A percentile compares a stretch with the other conserved stretches of the same genome.
Evolutionary conservation across 1,140 invertebrate genomes (phyloP).

Genomic region (Drosophila littoralis): DNA sequence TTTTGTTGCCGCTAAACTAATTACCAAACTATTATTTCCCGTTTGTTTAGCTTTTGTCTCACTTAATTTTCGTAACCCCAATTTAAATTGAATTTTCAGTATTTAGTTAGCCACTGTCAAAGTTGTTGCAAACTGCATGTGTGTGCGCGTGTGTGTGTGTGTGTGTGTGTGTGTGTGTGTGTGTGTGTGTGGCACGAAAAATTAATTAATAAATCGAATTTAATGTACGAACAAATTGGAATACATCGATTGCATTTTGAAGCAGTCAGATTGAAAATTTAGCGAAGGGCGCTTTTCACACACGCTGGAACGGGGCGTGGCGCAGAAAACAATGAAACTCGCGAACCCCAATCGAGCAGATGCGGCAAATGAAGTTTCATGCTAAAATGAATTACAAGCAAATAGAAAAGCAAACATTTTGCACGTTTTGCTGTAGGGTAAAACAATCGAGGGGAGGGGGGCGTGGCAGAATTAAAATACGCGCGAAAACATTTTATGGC

Average conservation of each 20-base stretch:
- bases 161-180: constrained; percentile 37
- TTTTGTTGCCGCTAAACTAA: background rate
- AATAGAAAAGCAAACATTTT: constrained; percentile 66
- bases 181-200: constrained; percentile 43
- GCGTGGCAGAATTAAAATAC: constrained; percentile 68
- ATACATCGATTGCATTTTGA: constrained; percentile 66
- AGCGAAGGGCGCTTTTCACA: constrained; percentile 34
- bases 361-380: constrained; percentile 60
- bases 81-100: constrained; percentile 18
- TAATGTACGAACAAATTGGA: constrained; percentile 65
- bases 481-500: constrained; percentile 75
- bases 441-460: constrained; percentile 10
- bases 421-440: constrained; percentile 51
- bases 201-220: constrained; percentile 79
- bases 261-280: constrained; percentile 42
- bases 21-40: background rate
- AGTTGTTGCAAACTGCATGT: constrained; percentile 34
- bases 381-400: constrained; percentile 75
- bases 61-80: background rate
- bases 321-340: constrained; percentile 24
- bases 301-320: background rate
- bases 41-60: background rate
- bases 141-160: constrained; percentile 37
- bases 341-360: constrained; percentile 22
- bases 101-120: constrained; percentile 19